Evolutionary conservation across 2,113 vertebrate species (phyloP).

Genomic region (Dicrurus megarhynchus): DNA sequence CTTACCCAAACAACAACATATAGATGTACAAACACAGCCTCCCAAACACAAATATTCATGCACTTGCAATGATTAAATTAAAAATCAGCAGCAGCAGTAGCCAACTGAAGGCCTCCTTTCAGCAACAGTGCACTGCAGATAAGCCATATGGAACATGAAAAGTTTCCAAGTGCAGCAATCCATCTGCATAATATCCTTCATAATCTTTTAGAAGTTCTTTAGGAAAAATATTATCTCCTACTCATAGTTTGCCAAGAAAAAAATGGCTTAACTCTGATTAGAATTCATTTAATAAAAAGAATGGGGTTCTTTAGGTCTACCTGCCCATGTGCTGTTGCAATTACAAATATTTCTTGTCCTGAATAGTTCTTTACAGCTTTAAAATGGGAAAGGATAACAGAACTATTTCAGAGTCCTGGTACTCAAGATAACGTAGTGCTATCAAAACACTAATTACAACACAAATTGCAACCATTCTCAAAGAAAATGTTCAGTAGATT

Average conservation of each 20-base stretch:
- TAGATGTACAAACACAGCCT: neutral
- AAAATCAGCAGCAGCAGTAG: slow-evolving; percentile 5
- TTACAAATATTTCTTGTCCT: neutral
- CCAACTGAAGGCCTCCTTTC: slow-evolving; percentile 31
- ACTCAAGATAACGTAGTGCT: neutral
- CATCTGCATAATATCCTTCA: slow-evolving; percentile 52
- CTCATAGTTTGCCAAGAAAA: neutral
- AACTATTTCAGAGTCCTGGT: neutral
- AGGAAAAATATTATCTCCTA: slow-evolving; percentile 42
- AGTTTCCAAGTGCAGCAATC: slow-evolving; percentile 54
- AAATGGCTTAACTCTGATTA: neutral
- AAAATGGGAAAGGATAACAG: neutral
- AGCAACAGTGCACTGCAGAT: slow-evolving; percentile 49
- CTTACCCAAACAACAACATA: neutral
- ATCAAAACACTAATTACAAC: neutral
- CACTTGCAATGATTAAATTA: slow-evolving; percentile 20
- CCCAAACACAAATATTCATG: neutral
- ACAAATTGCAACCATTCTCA: neutral
- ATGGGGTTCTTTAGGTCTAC: neutral
- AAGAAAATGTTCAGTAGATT: neutral
- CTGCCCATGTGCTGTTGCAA: neutral
- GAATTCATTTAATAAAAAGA: neutral
- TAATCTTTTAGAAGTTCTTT: slow-evolving; percentile 42
- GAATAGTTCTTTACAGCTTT: neutral
- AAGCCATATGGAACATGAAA: slow-evolving; percentile 60